Base-by-base conservation (phyloP, 35 echinoderm and acorn worm species). In the Ophiothrix spiculata region DNA sequence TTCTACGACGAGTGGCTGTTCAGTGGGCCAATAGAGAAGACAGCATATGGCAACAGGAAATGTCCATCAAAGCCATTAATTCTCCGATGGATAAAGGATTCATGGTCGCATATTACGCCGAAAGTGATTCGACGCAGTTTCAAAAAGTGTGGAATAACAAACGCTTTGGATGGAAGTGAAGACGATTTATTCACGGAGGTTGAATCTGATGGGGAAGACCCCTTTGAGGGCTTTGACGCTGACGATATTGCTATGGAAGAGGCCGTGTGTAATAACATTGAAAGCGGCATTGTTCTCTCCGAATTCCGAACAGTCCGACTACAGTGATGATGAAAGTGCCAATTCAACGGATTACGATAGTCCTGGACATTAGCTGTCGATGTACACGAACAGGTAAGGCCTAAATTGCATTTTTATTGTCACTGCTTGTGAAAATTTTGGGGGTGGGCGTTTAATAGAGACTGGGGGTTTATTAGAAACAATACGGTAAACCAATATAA, bases 81-180 rank as follows among this genome's bases (percentile, higher is more conserved):
- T 31, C 31, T 78, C 32, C 4, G 36, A 8, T 78, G 76, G 38
- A 78, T 78, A 4, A 78, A 78, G 25, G 12, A 78, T 34, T 36
- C 76, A 36, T 78, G 76, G 76, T 28, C 76, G 36, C 1, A 16
- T 34, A 78, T 78, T 3, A 78, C 76, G 36, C 76, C 76, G 1
- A 34, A 78, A 3, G 36, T 78, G 11, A 35, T 78, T 16, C 76
- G 76, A 23, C 76, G 38, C 38, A 78, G 76, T 78, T 78, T 78
- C 76, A 78, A 78, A 35, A 78, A 78, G 25, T 78, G 76, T 78
- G 76, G 76, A 6, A 78, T 78, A 36, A 37, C 76, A 36, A 78
- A 78, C 25, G 11, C 13, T 12, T 78, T 78, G 25, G 76, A 78
- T 36, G 76, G 76, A 3, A 35, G 29, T 11, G 76, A 37, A 16